phyloP scores from a whole-genome alignment of 37 sponge, comb jelly and placozoan genomes.

The Cladorhizidae sp. region DNA sequence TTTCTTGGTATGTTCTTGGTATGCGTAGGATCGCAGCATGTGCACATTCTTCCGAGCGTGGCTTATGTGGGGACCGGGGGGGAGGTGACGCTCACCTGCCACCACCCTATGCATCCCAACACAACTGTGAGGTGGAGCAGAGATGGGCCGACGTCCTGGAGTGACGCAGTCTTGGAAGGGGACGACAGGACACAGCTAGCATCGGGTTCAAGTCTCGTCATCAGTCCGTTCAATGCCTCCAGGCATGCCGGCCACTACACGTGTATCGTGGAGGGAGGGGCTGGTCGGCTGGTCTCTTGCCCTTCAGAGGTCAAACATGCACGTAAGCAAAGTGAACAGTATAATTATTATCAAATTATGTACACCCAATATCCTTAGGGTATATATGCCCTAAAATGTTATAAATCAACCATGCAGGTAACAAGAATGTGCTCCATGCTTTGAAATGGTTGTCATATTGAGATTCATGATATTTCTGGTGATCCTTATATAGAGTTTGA shows the following conservation, averaged over 20 bases:
- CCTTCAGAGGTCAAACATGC: constrained; percentile 1
- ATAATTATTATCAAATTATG: not conserved
- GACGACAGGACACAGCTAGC: not conserved
- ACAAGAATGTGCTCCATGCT: no score
- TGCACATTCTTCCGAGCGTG: no score
- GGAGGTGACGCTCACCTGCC: not conserved
- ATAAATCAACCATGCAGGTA: no score
- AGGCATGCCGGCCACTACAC: not conserved
- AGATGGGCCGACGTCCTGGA: not conserved
- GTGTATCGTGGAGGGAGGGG: not conserved
- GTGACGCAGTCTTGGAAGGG: not conserved
- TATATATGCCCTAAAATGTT: no score
- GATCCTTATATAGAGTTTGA: not conserved
- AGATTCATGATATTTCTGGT: not conserved
- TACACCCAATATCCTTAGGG: no score
- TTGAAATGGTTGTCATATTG: no score
- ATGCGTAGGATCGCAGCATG: no score
- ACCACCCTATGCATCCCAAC: not conserved
- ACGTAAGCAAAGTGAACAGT: not conserved
- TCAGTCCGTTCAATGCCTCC: not conserved
- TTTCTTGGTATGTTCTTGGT: no score
- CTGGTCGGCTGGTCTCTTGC: not conserved
- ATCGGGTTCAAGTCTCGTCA: not conserved
- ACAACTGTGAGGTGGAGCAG: not conserved
- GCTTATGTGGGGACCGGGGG: not conserved